phyloP scores from a whole-genome alignment of 2,113 vertebrate genomes.

The Ibidorhyncha struthersii region DNA sequence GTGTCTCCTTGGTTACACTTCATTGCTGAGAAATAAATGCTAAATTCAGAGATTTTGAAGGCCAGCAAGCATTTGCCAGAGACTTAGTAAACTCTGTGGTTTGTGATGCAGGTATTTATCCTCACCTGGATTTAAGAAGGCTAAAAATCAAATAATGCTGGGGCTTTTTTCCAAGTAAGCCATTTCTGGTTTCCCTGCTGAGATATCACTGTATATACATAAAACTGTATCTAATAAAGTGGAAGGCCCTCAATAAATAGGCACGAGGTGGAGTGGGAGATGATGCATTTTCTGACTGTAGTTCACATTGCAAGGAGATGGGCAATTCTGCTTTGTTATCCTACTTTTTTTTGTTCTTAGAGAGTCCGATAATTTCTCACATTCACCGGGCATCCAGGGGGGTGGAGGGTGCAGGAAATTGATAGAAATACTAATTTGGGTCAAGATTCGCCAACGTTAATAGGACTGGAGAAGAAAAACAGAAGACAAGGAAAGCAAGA shows the following conservation, averaged over 20 bases:
- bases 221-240: background rate
- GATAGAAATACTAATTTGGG: background rate
- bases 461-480: background rate
- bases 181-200: background rate
- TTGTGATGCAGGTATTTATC: background rate
- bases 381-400: background rate
- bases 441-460: background rate
- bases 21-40: conserved; percentile 6
- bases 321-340: background rate
- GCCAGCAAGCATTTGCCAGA: background rate
- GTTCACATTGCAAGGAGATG: background rate
- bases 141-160: background rate
- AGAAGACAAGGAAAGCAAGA: background rate
- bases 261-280: background rate
- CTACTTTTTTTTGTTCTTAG: background rate
- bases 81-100: background rate
- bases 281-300: background rate
- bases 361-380: background rate
- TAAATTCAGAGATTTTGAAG: conserved; percentile 15
- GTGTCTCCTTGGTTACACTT: conserved; percentile 10
- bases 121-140: background rate
- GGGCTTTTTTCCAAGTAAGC: background rate
- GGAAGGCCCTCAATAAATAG: background rate
- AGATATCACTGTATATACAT: background rate
- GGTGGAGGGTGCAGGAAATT: background rate